These are phyloP conservation scores for Aphaenogaster floridana DNA, from an alignment of 1,140 invertebrate genomes.

Conservation along the genomic window DNA sequence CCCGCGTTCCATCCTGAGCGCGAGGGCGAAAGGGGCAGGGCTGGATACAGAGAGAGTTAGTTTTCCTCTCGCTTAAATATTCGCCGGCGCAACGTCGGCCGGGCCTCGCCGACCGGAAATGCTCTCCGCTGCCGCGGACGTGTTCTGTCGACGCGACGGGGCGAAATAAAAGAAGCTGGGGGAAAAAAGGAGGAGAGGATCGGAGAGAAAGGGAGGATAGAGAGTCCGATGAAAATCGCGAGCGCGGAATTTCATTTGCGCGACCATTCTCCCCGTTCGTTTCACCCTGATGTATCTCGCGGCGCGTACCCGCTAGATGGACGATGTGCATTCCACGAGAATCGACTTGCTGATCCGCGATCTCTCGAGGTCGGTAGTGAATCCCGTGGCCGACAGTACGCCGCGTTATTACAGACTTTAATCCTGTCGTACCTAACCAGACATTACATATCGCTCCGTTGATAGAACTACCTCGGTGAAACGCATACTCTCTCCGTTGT, in stretches of 20 bases:
- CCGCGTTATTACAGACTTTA: not conserved
- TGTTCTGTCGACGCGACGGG: conserved; percentile 53
- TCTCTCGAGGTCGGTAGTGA: conserved; percentile 9
- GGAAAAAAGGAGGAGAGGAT: conserved; percentile 7
- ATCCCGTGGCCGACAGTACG: not conserved
- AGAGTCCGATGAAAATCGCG: conserved; percentile 59
- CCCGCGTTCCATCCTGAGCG: not conserved
- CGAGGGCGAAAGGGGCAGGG: not conserved
- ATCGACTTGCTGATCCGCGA: conserved; percentile 40
- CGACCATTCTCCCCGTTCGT: conserved; percentile 35
- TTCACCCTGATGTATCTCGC: conserved; percentile 41
- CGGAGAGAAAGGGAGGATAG: not conserved
- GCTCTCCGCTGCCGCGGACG: conserved; percentile 58
- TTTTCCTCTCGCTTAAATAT: conserved; percentile 69
- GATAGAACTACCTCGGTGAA: too few species aligned
- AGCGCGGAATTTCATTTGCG: conserved; percentile 68
- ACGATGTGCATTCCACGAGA: conserved; percentile 26
- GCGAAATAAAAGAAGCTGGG: conserved; percentile 36
- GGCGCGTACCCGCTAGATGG: not conserved
- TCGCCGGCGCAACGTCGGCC: conserved; percentile 40
- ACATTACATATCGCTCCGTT: not conserved
- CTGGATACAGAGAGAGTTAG: conserved; percentile 43
- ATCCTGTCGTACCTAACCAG: not conserved
- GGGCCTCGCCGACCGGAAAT: conserved; percentile 60
- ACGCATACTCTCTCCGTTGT: too few species aligned